Conservation (phyloP, 2,113 vertebrate species). For the Rhinoderma darwinii region DNA sequence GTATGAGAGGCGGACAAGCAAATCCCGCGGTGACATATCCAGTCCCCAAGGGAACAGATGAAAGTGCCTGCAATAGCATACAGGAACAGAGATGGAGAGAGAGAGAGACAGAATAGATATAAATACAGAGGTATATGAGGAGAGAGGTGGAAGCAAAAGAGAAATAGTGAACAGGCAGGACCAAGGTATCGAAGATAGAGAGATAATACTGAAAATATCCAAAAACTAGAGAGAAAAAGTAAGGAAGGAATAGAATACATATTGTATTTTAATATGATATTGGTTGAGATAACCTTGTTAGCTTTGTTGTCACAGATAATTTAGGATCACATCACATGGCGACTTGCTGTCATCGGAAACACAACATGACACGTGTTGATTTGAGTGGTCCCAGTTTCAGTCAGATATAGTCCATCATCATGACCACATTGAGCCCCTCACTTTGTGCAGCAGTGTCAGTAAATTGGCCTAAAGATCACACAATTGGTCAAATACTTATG, state of each 20-base stretch:
- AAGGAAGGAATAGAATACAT: background rate
- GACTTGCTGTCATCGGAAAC: background rate
- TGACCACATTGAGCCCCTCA: background rate
- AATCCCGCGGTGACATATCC: constrained; percentile 83
- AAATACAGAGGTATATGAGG: constrained; percentile 67
- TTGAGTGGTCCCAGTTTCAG: background rate
- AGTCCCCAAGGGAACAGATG: constrained; percentile 84
- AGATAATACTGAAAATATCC: constrained; percentile 19
- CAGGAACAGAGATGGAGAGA: constrained; percentile 63
- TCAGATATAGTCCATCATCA: background rate
- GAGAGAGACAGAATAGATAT: constrained; percentile 65
- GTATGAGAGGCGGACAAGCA: constrained; percentile 81
- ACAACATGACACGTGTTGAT: background rate
- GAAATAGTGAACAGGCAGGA: constrained; percentile 32
- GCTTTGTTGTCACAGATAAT: background rate
- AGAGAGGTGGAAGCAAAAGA: constrained; percentile 57
- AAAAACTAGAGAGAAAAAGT: constrained; percentile 7
- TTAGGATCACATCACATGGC: background rate
- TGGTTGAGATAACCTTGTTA: background rate
- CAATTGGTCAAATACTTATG: no score
- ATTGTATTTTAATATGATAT: background rate
- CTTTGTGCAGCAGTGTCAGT: no score
- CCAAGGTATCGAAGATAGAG: constrained; percentile 47
- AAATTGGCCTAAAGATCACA: no score
- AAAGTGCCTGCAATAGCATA: constrained; percentile 74